phyloP scores from a whole-genome alignment of 2,888 invertebrate genomes.

The Periphyllus acericola region DNA sequence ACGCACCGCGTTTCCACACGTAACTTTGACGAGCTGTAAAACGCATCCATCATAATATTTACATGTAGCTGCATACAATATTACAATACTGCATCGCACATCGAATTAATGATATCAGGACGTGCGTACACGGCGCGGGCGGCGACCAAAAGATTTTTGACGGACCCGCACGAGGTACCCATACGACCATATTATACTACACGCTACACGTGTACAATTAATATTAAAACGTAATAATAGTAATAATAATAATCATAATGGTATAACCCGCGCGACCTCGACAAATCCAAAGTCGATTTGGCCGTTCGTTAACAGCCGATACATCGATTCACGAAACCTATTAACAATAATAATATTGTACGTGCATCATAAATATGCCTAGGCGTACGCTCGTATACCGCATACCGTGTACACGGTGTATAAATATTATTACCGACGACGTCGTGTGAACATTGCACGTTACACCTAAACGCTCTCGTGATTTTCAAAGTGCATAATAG shows the following conservation, averaged over 20 bases:
- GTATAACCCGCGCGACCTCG: not conserved
- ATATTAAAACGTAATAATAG: not conserved
- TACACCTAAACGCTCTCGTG: conserved; percentile 1
- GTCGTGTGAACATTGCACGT: not conserved
- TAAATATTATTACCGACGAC: no score
- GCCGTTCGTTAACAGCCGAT: not conserved
- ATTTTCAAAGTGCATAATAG: not conserved
- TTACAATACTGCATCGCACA: no score
- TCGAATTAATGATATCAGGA: no score
- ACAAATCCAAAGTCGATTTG: not conserved
- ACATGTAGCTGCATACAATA: no score
- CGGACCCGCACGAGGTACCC: no score
- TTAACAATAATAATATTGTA: not conserved
- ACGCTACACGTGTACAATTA: not conserved
- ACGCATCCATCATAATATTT: no score
- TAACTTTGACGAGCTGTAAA: no score
- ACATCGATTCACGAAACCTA: not conserved
- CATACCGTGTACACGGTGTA: not conserved
- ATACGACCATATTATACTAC: no score
- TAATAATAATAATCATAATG: not conserved
- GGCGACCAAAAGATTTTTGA: not conserved
- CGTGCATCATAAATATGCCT: no score
- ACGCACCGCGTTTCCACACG: no score
- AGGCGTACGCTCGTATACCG: not conserved
- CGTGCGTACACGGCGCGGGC: not conserved